A percentile compares a stretch with the other conserved stretches of the same genome.
Evolutionary conservation across 2,113 vertebrate genomes (phyloP).

Genomic region (Macquaria ambigua): DNA sequence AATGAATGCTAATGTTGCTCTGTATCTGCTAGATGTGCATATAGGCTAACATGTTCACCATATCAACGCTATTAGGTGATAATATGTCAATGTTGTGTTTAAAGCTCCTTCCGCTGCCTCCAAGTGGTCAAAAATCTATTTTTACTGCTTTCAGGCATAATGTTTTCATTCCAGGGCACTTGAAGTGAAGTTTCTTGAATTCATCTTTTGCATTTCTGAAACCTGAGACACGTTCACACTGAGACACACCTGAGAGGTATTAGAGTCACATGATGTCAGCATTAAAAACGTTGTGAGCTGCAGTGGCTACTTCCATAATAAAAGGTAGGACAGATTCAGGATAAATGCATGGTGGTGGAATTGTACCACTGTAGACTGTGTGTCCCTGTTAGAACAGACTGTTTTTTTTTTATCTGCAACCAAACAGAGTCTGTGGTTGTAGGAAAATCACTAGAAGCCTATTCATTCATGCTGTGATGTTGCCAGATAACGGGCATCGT

Average conservation of each 20-base stretch:
- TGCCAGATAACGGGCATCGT: constrained; percentile 58
- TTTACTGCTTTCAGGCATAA: neutral
- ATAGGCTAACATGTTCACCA: neutral
- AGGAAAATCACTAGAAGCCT: constrained; percentile 66
- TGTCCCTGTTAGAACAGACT: constrained; percentile 5
- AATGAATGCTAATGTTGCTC: neutral
- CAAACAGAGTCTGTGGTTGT: constrained; percentile 39
- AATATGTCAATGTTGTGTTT: neutral
- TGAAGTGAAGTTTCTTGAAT: neutral
- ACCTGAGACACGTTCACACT: neutral
- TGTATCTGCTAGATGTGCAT: neutral
- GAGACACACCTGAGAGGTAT: neutral
- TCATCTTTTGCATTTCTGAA: neutral
- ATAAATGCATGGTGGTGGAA: neutral
- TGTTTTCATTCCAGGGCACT: neutral
- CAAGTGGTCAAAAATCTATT: neutral
- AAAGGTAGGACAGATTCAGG: neutral
- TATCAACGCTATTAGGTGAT: neutral
- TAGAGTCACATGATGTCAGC: neutral
- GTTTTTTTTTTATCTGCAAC: constrained; percentile 40
- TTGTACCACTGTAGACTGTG: neutral
- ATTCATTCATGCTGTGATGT: constrained; percentile 49
- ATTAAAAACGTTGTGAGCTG: neutral
- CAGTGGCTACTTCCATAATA: neutral
- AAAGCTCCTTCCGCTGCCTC: neutral